Percentiles rank a stretch among this genome's conserved stretches.
These are phyloP conservation scores for Callithrix jacchus DNA, from an alignment of 2,113 vertebrate genomes.

Conservation along the genomic window DNA sequence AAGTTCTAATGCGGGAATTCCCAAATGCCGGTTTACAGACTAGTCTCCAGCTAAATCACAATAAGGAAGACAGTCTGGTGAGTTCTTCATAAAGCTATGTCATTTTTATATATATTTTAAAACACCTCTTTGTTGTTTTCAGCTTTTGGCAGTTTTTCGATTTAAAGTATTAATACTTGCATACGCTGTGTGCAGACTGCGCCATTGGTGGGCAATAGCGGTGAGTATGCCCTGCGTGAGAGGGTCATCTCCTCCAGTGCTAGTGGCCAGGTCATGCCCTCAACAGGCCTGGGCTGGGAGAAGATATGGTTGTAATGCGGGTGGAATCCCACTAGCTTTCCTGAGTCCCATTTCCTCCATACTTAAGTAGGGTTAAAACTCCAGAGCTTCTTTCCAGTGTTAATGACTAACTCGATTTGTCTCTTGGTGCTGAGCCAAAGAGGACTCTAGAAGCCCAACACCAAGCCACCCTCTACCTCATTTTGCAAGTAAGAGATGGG, in stretches of 20 bases:
- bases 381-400: neutral
- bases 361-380: neutral
- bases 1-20: neutral
- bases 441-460: neutral
- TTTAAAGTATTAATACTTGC: constrained; percentile 94
- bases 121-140: neutral
- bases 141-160: constrained; percentile 96
- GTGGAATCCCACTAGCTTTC: neutral
- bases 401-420: neutral
- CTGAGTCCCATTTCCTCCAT: neutral
- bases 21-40: neutral
- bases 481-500: neutral
- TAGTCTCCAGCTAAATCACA: neutral
- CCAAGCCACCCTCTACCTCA: neutral
- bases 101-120: neutral
- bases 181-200: constrained; percentile 94
- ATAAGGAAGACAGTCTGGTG: neutral
- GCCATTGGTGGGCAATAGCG: constrained; percentile 97
- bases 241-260: accelerated
- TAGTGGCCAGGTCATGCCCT: neutral
- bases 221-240: constrained; percentile 84
- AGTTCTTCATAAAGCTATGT: neutral
- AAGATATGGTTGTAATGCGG: neutral
- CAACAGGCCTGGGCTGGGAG: no score
- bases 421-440: neutral